Evolutionary conservation across 2,888 invertebrate species (phyloP), one percentile per base, ranked within the genome.

Genomic region (Scrobipalpa atriplicella): DNA sequence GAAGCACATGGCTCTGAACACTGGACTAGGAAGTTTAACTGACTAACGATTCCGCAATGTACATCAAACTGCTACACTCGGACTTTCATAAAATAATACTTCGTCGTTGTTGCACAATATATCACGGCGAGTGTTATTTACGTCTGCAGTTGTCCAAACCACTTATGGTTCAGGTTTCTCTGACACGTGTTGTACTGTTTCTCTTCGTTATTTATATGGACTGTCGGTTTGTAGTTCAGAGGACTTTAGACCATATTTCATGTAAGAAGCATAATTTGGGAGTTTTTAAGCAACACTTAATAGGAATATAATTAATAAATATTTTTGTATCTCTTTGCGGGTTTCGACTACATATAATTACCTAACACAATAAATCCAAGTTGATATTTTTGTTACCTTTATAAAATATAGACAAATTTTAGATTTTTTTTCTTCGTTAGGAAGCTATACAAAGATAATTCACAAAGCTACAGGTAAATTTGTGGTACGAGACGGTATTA

Each of bases 81-180:
- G 47, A n/a, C 47, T 47, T 47, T 47, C 47, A 47, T 47, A 47
- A 47, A 47, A 47, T 47, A 70, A 62, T 52, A 66, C 65, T 58
- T n/a, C 47, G n/a, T n/a, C 5, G 5, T n/a, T 16, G 5, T n/a
- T 16, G 58, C 47, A 58, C 67, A 66, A 68, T 73, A 72, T 73
- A 73, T 75, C 74, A 71, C 69, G 52, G 67, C 10, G 66, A 73
- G 69, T 70, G 72, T 67, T 66, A 63, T 67, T 69, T 64, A 54
- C 65, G 64, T 65, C 67, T 65, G 60, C 68, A 62, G 61, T 60
- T 60, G 60, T 60, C 19, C 41, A 29, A 13, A 41, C 61, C 61
- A 61, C 61, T 61, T 61, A 61, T 58, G 54, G 54, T 56, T 13
- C 21, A 29, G 18, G 36, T 36, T 36, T 38, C 60, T 13, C 38